Percentiles rank a stretch among this genome's conserved stretches.
Conservation (phyloP, 2,113 vertebrate species). For the Cottus gobio region DNA sequence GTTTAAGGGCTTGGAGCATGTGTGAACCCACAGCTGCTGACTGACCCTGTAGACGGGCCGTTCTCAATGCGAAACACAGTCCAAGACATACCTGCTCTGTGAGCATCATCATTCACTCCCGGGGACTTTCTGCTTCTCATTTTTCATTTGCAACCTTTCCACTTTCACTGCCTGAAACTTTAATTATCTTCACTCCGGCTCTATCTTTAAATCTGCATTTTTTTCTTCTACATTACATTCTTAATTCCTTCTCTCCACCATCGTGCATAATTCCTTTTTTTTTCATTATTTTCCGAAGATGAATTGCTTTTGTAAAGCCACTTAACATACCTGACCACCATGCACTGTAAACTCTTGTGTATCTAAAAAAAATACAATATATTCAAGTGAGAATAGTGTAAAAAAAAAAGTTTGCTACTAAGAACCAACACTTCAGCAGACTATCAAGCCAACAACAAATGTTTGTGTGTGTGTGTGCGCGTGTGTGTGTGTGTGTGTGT, state of each 20-base stretch:
- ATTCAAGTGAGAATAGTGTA: slow-evolving; percentile 2
- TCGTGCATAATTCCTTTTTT: background rate
- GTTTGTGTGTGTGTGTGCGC: slow-evolving; percentile 45
- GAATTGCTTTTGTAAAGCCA: slow-evolving; percentile 13
- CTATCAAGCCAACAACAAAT: slow-evolving; percentile 52
- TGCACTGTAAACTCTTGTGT: background rate
- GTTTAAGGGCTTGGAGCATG: background rate
- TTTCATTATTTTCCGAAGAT: background rate
- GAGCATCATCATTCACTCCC: slow-evolving; percentile 45
- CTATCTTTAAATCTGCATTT: slow-evolving; percentile 7
- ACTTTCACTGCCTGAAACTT: slow-evolving; percentile 20
- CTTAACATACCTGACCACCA: background rate
- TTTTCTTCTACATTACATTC: background rate
- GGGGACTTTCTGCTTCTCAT: slow-evolving; percentile 42
- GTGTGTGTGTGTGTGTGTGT: slow-evolving; percentile 27
- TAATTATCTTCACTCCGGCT: slow-evolving; percentile 30
- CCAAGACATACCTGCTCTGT: slow-evolving; percentile 10
- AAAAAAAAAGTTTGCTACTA: slow-evolving; percentile 18
- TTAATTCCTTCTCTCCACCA: background rate
- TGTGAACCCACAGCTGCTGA: slow-evolving; percentile 36
- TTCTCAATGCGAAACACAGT: slow-evolving; percentile 29
- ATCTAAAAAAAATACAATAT: slow-evolving; percentile 45
- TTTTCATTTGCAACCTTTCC: slow-evolving; percentile 40
- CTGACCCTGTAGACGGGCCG: slow-evolving; percentile 21
- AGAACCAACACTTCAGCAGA: slow-evolving; percentile 49